Percentiles rank a stretch among this genome's conserved stretches.
Evolutionary conservation across 2,797 vertebrate species (phyloP).

Genomic region (Sebastes minor): DNA sequence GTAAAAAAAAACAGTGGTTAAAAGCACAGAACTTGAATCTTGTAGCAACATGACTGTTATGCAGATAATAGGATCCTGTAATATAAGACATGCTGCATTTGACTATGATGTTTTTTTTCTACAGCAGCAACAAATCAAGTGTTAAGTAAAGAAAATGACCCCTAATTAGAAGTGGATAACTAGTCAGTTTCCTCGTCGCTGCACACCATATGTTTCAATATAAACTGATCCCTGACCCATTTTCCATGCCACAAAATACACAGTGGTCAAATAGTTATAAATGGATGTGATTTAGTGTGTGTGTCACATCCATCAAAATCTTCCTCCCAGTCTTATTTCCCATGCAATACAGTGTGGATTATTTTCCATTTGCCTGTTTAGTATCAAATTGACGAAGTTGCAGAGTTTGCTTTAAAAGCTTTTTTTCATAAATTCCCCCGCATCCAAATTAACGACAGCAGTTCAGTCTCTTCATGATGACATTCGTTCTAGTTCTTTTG

Average conservation of each 20-base stretch:
- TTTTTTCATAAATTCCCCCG: background rate
- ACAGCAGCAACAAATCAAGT: background rate
- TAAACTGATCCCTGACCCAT: background rate
- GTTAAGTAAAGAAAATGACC: background rate
- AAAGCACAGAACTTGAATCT: background rate
- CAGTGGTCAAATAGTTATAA: background rate
- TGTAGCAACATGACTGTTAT: background rate
- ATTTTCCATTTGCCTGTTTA: background rate
- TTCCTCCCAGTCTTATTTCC: background rate
- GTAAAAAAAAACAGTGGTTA: background rate
- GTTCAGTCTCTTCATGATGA: background rate
- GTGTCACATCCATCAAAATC: background rate
- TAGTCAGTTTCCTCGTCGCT: background rate
- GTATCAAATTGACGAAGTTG: background rate
- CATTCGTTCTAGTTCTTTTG: background rate
- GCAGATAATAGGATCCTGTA: background rate
- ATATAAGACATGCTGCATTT: background rate
- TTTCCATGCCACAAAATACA: background rate
- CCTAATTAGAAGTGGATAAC: background rate
- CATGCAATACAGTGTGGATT: background rate
- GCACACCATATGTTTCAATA: background rate
- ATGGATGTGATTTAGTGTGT: background rate
- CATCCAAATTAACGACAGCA: background rate
- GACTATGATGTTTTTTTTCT: background rate
- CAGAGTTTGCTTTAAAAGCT: background rate